Evolutionary conservation across 2,888 invertebrate genomes (phyloP).

Genomic region (Drosophila austrosaltans): DNA sequence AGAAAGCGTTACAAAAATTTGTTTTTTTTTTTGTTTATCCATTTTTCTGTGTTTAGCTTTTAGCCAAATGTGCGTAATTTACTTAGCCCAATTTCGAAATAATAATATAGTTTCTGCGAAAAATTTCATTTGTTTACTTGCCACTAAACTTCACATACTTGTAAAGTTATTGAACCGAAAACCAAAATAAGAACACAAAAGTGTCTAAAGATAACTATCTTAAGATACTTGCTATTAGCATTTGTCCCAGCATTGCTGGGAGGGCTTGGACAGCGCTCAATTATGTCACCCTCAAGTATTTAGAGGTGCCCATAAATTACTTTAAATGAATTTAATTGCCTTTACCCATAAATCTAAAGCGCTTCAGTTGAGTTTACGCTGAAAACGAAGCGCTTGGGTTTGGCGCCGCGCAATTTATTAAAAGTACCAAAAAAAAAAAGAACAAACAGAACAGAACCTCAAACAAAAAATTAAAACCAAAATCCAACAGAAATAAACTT

Average conservation of each 20-base stretch:
- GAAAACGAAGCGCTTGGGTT: constrained; percentile 65
- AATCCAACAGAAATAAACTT: not conserved
- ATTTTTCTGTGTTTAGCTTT: constrained; percentile 52
- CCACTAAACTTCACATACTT: constrained; percentile 29
- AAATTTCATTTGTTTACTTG: constrained; percentile 54
- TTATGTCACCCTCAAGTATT: constrained; percentile 73
- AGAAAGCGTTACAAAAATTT: constrained; percentile 51
- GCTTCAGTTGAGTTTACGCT: constrained; percentile 71
- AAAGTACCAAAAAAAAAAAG: constrained; percentile 49
- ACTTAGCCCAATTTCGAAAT: constrained; percentile 69
- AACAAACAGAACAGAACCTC: not conserved
- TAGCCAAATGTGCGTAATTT: constrained; percentile 66
- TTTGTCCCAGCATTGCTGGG: not conserved
- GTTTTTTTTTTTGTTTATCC: constrained; percentile 60
- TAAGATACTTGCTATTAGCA: constrained; percentile 8
- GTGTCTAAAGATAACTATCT: constrained; percentile 9
- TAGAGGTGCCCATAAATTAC: constrained; percentile 64
- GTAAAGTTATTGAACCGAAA: constrained; percentile 51
- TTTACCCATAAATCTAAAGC: constrained; percentile 72
- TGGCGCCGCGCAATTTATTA: constrained; percentile 75
- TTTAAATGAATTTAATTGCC: constrained; percentile 77
- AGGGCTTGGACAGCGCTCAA: constrained; percentile 36
- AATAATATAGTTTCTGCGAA: constrained; percentile 43
- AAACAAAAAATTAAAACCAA: not conserved
- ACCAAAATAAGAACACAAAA: not conserved